Evolutionary conservation across 2,888 invertebrate genomes (phyloP).

Genomic region (Busseola fusca): DNA sequence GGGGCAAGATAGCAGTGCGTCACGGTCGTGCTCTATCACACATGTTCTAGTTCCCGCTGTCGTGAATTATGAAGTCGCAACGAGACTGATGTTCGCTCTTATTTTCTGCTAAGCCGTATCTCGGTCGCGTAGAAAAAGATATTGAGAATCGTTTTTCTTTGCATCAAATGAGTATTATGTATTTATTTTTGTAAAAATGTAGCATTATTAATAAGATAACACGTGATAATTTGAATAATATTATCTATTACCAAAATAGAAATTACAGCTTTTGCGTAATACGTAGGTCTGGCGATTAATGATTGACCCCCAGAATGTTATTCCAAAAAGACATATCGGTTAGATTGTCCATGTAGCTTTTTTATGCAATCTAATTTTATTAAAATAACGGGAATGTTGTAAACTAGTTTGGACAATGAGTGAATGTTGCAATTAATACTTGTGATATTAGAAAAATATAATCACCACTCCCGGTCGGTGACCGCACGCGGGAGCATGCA

Average conservation of each 20-base stretch:
- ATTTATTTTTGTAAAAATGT: slow-evolving; percentile 82
- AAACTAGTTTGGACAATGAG: slow-evolving; percentile 71
- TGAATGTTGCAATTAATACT: slow-evolving; percentile 81
- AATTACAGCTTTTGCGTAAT: slow-evolving; percentile 62
- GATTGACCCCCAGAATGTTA: slow-evolving; percentile 64
- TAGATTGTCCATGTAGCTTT: slow-evolving; percentile 77
- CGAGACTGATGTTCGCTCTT: slow-evolving; percentile 72
- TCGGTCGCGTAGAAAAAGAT: slow-evolving; percentile 54
- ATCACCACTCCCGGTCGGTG: slow-evolving; percentile 63
- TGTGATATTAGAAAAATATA: slow-evolving; percentile 85
- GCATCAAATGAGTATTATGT: slow-evolving; percentile 76
- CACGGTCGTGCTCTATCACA: slow-evolving; percentile 33
- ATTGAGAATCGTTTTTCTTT: slow-evolving; percentile 70
- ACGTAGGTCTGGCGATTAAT: slow-evolving; percentile 52
- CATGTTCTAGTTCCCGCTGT: slow-evolving; percentile 43
- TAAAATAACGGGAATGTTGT: slow-evolving; percentile 60
- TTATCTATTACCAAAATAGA: slow-evolving; percentile 62
- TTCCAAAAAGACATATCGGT: slow-evolving; percentile 79
- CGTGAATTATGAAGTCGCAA: slow-evolving; percentile 61
- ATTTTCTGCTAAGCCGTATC: slow-evolving; percentile 55
- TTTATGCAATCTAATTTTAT: slow-evolving; percentile 67
- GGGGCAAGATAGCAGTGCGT: not conserved
- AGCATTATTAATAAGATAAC: slow-evolving; percentile 66
- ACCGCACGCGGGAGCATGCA: slow-evolving; percentile 72
- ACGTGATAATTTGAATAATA: slow-evolving; percentile 69